Percentiles rank a stretch among this genome's conserved stretches.
Evolutionary conservation across 2,113 vertebrate genomes (phyloP).

Genomic region (Eonycteris spelaea): DNA sequence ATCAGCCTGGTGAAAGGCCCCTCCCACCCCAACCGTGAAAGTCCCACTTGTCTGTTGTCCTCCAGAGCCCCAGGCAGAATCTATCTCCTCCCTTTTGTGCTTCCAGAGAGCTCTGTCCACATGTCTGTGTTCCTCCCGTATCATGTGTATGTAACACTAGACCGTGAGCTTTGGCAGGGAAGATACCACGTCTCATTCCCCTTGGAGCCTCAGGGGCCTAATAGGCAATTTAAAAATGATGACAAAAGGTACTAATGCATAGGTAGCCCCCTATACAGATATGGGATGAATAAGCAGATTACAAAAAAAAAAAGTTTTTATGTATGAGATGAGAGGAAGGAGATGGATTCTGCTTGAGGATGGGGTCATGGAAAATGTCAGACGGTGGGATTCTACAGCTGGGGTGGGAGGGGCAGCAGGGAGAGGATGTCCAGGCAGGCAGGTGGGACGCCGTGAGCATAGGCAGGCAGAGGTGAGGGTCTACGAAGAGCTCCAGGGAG

Average conservation of each 20-base stretch:
- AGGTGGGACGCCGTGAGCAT: accelerated
- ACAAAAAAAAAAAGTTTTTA: neutral
- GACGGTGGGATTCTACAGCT: neutral
- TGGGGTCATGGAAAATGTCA: neutral
- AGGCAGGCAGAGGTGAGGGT: neutral
- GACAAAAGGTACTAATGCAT: neutral
- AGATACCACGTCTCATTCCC: neutral
- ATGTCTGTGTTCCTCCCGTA: accelerated
- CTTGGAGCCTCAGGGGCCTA: neutral
- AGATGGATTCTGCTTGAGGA: neutral
- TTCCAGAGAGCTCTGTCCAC: neutral
- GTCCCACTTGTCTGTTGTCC: neutral
- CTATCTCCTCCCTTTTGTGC: neutral
- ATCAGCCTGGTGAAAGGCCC: neutral
- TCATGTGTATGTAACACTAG: neutral
- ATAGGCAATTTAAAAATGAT: neutral
- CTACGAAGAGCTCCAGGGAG: neutral
- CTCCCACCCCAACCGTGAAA: neutral
- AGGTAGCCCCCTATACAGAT: neutral
- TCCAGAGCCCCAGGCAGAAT: neutral
- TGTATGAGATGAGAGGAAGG: neutral
- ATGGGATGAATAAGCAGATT: neutral
- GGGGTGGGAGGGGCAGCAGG: accelerated
- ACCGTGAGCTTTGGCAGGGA: neutral
- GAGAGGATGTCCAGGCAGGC: neutral